Evolutionary conservation across 2,888 invertebrate species (phyloP).

Genomic region (Margaritifera margaritifera): DNA sequence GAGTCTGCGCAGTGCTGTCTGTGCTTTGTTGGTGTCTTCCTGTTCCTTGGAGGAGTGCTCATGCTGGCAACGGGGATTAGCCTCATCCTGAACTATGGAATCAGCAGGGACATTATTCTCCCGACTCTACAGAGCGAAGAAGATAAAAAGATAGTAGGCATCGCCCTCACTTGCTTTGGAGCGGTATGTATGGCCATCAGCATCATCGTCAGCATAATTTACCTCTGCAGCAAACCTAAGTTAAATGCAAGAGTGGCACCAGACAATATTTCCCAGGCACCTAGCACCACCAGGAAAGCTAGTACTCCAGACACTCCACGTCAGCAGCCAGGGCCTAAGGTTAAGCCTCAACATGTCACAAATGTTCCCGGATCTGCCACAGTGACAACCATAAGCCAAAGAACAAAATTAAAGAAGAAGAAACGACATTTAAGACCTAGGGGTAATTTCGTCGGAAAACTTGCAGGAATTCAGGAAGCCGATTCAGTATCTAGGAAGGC

Average conservation of each 20-base stretch:
- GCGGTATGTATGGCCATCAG: constrained; percentile 49
- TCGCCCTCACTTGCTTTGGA: constrained; percentile 58
- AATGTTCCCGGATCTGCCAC: constrained; percentile 2
- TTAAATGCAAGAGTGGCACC: constrained; percentile 25
- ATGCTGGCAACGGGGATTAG: constrained; percentile 61
- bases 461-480: constrained; percentile 45
- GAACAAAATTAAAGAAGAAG: constrained; percentile 34
- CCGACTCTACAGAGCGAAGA: constrained; percentile 59
- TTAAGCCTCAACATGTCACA: neutral
- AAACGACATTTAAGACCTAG: constrained; percentile 23
- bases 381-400: constrained; percentile 6
- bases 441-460: constrained; percentile 27
- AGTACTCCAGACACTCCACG: neutral
- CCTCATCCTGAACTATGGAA: constrained; percentile 60
- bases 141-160: constrained; percentile 61
- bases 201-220: constrained; percentile 53
- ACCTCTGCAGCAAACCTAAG: constrained; percentile 43
- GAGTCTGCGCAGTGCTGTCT: constrained; percentile 59
- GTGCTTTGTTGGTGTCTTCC: constrained; percentile 59
- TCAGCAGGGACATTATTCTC: constrained; percentile 56
- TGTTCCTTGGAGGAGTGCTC: constrained; percentile 60
- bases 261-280: constrained; percentile 32
- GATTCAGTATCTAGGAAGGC: constrained; percentile 50
- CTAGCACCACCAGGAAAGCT: constrained; percentile 12
- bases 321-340: neutral